A percentile compares a stretch with the other conserved stretches of the same genome.
Conservation (phyloP, 2,888 invertebrate genomes). For the Morpho deidamia region DNA sequence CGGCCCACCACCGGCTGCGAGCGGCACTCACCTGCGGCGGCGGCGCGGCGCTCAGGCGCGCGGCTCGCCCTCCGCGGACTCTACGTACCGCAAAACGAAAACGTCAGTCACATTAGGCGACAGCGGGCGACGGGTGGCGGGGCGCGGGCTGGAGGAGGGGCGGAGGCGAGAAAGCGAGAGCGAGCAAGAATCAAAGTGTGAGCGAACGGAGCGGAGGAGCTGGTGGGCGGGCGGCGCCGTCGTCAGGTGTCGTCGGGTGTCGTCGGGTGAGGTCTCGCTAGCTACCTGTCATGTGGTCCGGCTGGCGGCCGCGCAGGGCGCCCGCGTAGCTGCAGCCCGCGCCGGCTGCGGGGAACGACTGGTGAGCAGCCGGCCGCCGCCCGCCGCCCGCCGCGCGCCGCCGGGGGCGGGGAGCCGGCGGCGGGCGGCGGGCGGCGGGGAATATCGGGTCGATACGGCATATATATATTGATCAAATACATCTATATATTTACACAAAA, state of each 20-base stretch:
- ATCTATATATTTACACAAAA: too few relatives aligned
- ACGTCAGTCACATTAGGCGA: too few relatives aligned
- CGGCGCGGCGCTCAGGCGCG: slow-evolving; percentile 7
- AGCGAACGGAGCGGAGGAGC: slow-evolving; percentile 14
- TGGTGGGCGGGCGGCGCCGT: slow-evolving; percentile 7
- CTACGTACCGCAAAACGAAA: background rate
- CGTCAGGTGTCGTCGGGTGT: slow-evolving; percentile 17
- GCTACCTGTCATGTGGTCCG: slow-evolving; percentile 92
- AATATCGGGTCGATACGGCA: background rate
- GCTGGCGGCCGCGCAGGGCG: slow-evolving; percentile 91
- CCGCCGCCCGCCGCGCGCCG: slow-evolving; percentile 14
- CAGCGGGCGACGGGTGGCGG: background rate
- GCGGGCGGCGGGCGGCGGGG: background rate
- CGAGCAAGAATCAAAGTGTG: background rate
- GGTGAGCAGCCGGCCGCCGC: slow-evolving; percentile 31
- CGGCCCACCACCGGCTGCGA: too few relatives aligned
- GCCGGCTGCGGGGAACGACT: slow-evolving; percentile 42
- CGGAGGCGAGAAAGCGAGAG: background rate
- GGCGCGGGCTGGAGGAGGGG: background rate
- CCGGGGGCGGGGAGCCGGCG: background rate
- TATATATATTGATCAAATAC: background rate
- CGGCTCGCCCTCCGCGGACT: slow-evolving; percentile 21
- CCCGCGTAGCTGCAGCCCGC: slow-evolving; percentile 87
- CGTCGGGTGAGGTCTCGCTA: slow-evolving; percentile 31
- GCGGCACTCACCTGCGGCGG: slow-evolving; percentile 1